A percentile compares a stretch with the other conserved stretches of the same genome.
These are phyloP conservation scores for Myrmophylax atrothorax DNA, from an alignment of 2,113 vertebrate species.

Conservation along the genomic window DNA sequence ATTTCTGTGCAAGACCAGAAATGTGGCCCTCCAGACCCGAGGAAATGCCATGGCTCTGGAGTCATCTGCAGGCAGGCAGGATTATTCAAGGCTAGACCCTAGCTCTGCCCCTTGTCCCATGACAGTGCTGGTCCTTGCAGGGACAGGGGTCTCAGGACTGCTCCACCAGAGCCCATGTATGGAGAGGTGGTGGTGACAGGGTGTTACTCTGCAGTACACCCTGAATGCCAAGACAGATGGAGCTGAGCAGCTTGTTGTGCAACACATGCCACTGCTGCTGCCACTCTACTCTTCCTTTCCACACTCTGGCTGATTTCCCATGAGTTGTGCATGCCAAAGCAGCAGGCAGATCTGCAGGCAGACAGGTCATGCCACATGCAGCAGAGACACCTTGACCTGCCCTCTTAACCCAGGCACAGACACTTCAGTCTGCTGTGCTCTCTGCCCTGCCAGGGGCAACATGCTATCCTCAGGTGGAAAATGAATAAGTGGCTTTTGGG, in stretches of 20 bases:
- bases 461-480: rapidly evolving
- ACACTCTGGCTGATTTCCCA: background rate
- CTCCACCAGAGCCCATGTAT: background rate
- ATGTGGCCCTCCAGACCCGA: background rate
- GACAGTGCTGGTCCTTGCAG: background rate
- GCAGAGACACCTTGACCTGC: background rate
- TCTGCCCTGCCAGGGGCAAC: background rate
- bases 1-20: background rate
- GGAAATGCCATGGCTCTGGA: background rate
- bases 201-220: background rate
- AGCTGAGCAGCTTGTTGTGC: background rate
- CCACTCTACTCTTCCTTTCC: background rate
- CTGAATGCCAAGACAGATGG: background rate
- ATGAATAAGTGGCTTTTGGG: background rate
- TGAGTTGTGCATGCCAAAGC: background rate
- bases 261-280: background rate
- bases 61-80: background rate
- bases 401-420: background rate
- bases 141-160: background rate
- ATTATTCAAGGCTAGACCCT: background rate
- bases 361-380: background rate
- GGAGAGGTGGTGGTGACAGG: background rate
- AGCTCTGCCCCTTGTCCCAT: background rate
- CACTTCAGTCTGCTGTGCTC: background rate
- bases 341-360: background rate